phyloP scores from a whole-genome alignment of 2,888 invertebrate species.

The Busseola fusca region DNA sequence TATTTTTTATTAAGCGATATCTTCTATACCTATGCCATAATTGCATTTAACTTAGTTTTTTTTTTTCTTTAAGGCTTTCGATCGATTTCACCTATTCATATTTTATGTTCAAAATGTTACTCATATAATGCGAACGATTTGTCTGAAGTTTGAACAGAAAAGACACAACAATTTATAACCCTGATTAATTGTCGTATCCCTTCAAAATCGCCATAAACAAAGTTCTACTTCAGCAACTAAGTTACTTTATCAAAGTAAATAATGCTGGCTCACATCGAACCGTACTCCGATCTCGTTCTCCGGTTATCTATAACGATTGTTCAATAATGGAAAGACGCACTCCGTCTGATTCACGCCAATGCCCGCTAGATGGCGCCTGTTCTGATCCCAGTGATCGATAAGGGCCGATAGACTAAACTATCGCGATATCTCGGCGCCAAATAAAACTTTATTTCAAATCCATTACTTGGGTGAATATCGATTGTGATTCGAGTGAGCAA shows the following conservation, averaged over 20 bases:
- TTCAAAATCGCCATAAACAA: slow-evolving; percentile 43
- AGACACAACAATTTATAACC: slow-evolving; percentile 49
- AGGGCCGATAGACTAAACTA: slow-evolving; percentile 52
- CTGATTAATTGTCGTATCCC: slow-evolving; percentile 51
- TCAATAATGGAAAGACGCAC: slow-evolving; percentile 65
- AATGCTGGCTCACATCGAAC: slow-evolving; percentile 51
- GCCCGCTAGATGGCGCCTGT: slow-evolving; percentile 61
- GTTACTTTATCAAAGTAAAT: slow-evolving; percentile 58
- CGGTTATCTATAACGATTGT: slow-evolving; percentile 63
- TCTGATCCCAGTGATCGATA: slow-evolving; percentile 66
- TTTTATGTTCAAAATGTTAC: slow-evolving; percentile 9
- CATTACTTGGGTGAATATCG: slow-evolving; percentile 51
- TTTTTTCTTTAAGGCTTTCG: neutral
- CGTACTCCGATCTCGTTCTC: slow-evolving; percentile 48
- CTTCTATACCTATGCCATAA: neutral
- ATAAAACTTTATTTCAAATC: slow-evolving; percentile 61
- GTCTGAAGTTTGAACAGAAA: slow-evolving; percentile 30
- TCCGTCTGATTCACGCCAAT: slow-evolving; percentile 63
- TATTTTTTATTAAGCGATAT: neutral
- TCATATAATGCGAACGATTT: slow-evolving; percentile 31
- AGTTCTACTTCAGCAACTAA: slow-evolving; percentile 47
- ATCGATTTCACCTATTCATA: neutral
- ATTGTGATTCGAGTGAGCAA: slow-evolving; percentile 45
- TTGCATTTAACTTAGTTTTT: neutral
- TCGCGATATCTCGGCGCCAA: slow-evolving; percentile 60